These are phyloP conservation scores for Apostichopus japonicus DNA, from an alignment of 35 echinoderm and acorn worm species.

Conservation along the genomic window DNA sequence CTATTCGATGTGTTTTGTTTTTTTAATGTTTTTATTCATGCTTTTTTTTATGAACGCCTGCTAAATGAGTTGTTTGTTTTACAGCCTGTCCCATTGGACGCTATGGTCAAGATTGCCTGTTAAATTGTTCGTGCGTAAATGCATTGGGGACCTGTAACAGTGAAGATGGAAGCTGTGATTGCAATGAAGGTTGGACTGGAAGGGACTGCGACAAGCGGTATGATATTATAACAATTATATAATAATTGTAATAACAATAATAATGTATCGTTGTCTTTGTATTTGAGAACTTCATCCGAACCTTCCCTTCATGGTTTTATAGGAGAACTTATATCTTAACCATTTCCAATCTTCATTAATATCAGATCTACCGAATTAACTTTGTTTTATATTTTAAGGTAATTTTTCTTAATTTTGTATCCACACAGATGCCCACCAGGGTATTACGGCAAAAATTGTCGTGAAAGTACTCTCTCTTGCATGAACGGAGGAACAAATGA, in stretches of 20 bases:
- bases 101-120: conserved; percentile 12
- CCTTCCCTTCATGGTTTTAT: not conserved
- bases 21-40: too few species aligned
- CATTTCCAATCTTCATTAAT: not conserved
- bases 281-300: not conserved
- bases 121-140: conserved; percentile 11
- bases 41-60: too few species aligned
- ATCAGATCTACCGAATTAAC: not conserved
- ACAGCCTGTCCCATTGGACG: conserved; percentile 20
- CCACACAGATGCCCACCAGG: conserved; percentile 33
- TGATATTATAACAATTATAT: not conserved
- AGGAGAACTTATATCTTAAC: not conserved
- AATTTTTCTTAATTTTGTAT: not conserved
- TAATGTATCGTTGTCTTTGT: too few species aligned
- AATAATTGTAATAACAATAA: not conserved
- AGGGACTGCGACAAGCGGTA: conserved; percentile 58
- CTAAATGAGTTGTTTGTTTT: not conserved
- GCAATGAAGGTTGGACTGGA: conserved; percentile 78
- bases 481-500: conserved; percentile 32
- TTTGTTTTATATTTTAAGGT: not conserved
- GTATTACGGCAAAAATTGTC: conserved; percentile 11
- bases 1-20: too few species aligned
- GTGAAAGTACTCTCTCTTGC: not conserved
- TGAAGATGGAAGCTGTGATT: conserved; percentile 71
- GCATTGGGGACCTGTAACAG: conserved; percentile 39